phyloP scores from a whole-genome alignment of 1,140 invertebrate species.

The Apocrypta bakeri region DNA sequence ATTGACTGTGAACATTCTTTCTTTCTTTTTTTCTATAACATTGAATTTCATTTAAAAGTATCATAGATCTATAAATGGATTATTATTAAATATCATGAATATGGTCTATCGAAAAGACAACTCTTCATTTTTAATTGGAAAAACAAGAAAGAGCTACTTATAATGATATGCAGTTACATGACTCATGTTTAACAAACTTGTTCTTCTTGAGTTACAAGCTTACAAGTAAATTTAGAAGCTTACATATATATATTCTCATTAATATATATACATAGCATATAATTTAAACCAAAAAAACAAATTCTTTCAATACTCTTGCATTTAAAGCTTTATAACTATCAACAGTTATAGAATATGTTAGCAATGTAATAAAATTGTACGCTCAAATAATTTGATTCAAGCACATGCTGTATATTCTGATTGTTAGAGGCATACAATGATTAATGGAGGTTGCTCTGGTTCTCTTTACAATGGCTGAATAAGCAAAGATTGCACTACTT shows the following conservation, averaged over 20 bases:
- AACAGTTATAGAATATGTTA: constrained; percentile 3
- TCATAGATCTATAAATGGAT: background rate
- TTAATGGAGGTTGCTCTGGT: constrained; percentile 20
- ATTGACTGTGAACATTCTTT: background rate
- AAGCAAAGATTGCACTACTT: constrained; percentile 34
- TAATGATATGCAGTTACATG: constrained; percentile 46
- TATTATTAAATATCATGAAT: constrained; percentile 38
- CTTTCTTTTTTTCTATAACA: background rate
- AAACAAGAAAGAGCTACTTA: constrained; percentile 27
- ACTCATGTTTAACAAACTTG: constrained; percentile 49
- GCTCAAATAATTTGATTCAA: constrained; percentile 23
- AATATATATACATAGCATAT: constrained; percentile 25
- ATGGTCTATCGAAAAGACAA: constrained; percentile 20
- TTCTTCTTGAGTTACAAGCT: constrained; percentile 46
- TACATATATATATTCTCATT: constrained; percentile 8
- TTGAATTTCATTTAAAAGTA: constrained; percentile 7
- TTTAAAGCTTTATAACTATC: constrained; percentile 19
- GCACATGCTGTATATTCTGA: constrained; percentile 7
- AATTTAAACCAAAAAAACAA: constrained; percentile 19
- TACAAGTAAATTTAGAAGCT: background rate
- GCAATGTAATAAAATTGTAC: constrained; percentile 27
- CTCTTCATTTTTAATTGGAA: constrained; percentile 25
- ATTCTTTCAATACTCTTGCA: constrained; percentile 9
- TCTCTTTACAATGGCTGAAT: constrained; percentile 20
- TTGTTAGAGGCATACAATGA: constrained; percentile 18